phyloP scores from a whole-genome alignment of 2,113 vertebrate genomes.

The Brachionichthys hirsutus region DNA sequence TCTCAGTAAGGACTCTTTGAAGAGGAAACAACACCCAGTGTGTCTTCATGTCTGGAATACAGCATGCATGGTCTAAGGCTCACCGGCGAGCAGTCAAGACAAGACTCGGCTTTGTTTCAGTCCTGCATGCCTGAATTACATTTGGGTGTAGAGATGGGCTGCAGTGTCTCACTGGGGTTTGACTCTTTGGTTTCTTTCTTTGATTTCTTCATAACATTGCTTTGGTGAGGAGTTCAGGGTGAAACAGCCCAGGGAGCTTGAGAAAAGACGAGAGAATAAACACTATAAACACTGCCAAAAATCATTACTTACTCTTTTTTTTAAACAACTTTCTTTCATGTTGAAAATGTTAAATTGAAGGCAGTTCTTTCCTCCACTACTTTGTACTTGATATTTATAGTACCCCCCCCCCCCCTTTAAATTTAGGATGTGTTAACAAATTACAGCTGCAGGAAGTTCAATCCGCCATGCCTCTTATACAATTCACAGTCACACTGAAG shows the following conservation, averaged over 20 bases:
- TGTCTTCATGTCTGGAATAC: conserved; percentile 5
- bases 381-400: background rate
- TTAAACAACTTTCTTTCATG: too few species aligned
- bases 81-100: conserved; percentile 15
- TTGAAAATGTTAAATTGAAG: too few species aligned
- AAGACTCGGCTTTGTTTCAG: conserved; percentile 52
- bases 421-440: conserved; percentile 15
- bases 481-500: background rate
- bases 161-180: conserved; percentile 12
- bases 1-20: conserved; percentile 7
- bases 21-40: conserved; percentile 40
- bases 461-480: background rate
- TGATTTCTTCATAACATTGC: conserved; percentile 24
- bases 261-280: conserved; percentile 40
- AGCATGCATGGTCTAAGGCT: conserved; percentile 15
- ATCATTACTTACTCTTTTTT: too few species aligned
- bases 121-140: conserved; percentile 23
- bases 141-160: conserved; percentile 11
- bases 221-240: conserved; percentile 18
- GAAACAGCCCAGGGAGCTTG: conserved; percentile 7
- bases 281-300: background rate
- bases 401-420: background rate
- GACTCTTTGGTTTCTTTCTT: conserved; percentile 19
- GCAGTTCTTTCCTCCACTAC: background rate
- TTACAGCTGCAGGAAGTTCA: conserved; percentile 17